Conservation (phyloP, 2,888 invertebrate species). For the Megamerina dolium region DNA sequence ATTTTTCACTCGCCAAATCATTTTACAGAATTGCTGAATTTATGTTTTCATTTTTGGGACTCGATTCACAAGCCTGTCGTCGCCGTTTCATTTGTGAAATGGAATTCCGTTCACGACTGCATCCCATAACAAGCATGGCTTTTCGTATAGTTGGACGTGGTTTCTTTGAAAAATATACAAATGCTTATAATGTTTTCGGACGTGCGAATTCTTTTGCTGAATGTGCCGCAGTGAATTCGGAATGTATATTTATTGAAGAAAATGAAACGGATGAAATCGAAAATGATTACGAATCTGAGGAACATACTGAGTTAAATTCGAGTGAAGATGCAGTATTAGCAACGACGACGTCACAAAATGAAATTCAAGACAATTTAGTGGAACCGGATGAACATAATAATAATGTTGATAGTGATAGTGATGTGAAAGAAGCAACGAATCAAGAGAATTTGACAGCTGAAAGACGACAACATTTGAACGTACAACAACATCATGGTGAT, state of each 20-base stretch:
- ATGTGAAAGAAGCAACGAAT: conserved; percentile 22
- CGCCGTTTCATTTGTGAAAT: conserved; percentile 53
- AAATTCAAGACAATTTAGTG: neutral
- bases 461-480: conserved; percentile 19
- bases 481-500: conserved; percentile 22
- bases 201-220: conserved; percentile 40
- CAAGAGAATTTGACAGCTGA: conserved; percentile 29
- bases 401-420: neutral
- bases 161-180: conserved; percentile 42
- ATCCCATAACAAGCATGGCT: conserved; percentile 44
- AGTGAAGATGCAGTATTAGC: too few relatives aligned
- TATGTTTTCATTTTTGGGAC: conserved; percentile 45
- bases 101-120: conserved; percentile 48
- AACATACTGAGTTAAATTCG: neutral
- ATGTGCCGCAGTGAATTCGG: conserved; percentile 40
- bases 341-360: neutral
- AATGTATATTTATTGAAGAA: conserved; percentile 40
- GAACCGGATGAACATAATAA: neutral
- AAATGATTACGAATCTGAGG: too few relatives aligned
- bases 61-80: conserved; percentile 48
- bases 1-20: neutral
- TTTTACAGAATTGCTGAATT: conserved; percentile 41
- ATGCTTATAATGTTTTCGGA: conserved; percentile 30
- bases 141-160: conserved; percentile 45
- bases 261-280: neutral